Evolutionary conservation across 2,888 invertebrate species (phyloP).

Genomic region (Andricus curvator): DNA sequence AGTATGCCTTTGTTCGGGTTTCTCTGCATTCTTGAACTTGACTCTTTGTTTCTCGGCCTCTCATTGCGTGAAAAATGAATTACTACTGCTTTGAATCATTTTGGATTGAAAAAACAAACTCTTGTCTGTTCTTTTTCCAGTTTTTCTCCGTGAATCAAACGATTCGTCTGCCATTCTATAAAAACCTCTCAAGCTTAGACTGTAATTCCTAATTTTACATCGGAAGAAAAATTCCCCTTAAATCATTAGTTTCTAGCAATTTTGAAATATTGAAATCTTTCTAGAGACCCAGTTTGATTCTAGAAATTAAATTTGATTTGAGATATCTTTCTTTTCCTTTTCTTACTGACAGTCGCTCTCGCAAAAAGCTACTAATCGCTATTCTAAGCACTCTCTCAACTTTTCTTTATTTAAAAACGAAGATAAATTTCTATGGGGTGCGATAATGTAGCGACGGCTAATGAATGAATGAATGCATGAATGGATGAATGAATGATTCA

Average conservation of each 20-base stretch:
- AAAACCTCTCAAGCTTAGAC: slow-evolving; percentile 11
- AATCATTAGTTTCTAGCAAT: not conserved
- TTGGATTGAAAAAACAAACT: slow-evolving; percentile 7
- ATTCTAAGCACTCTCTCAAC: slow-evolving; percentile 7
- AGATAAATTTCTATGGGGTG: slow-evolving; percentile 1
- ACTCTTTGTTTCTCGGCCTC: slow-evolving; percentile 21
- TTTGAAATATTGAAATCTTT: not conserved
- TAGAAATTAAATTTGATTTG: not conserved
- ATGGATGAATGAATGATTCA: not conserved
- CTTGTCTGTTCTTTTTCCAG: not conserved
- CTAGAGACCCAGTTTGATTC: not conserved
- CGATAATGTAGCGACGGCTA: not conserved
- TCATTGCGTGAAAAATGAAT: slow-evolving; percentile 37
- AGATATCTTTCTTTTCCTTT: not conserved
- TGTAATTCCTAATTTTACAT: slow-evolving; percentile 18
- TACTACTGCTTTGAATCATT: slow-evolving; percentile 37
- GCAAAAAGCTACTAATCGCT: not conserved
- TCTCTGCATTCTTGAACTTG: slow-evolving; percentile 3
- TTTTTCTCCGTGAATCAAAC: slow-evolving; percentile 9
- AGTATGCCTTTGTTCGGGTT: slow-evolving; percentile 13
- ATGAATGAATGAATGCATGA: not conserved
- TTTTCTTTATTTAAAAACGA: not conserved
- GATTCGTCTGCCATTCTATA: slow-evolving; percentile 20
- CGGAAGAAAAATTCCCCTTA: slow-evolving; percentile 22
- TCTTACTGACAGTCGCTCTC: slow-evolving; percentile 15